Base-by-base conservation (phyloP, 2,888 invertebrate species). In the Agonopterix subpropinquella region DNA sequence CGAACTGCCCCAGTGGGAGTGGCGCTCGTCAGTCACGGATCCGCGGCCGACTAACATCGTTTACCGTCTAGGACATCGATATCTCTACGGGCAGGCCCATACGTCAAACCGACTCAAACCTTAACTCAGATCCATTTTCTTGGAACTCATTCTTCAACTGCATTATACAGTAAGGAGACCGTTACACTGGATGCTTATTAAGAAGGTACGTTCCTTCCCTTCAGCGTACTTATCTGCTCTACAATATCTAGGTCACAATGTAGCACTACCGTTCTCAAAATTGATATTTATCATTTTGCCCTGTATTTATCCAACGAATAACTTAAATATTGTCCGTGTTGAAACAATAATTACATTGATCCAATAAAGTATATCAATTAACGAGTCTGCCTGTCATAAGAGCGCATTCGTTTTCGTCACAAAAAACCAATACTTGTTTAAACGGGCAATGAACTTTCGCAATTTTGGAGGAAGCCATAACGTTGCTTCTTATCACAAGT, bases 31-130 rank as follows among this genome's bases (percentile, higher is more conserved):
- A 55, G 66, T 73, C 71, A 71, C 72, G 70, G 72, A 68, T 65
- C 67, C 64, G 58, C 70, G 70, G 61, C 75, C 72, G 70, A 76
- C 71, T 77, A 65, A 74, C 73, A 76, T 75, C 67, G 66, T 75
- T 80, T 68, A 67, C 62, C 62, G 57, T 60, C 57, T 61, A 47
- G 47, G 45, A 49, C 45, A 48, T 48, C 51, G 48, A 44, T 45
- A 43, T 45, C 49, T 52, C 49, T 41, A 28, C 28, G 52, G 58
- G 62, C 65, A 48, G 48, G 53, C 53, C 61, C 55, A 59, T 57
- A 50, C 55, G 56, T 62, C 59, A 59, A 59, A 64, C 37, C 45
- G 28, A 45, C 37, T 11, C 11, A 43, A 9, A 11, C n/a, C 28
- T 43, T 9, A 15, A 18, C n/a, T 43, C 11, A 13, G 8, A 13